Percentiles rank a stretch among this genome's conserved stretches.
phyloP scores from a whole-genome alignment of 2,797 vertebrate genomes.

The Darevskia mixta region DNA sequence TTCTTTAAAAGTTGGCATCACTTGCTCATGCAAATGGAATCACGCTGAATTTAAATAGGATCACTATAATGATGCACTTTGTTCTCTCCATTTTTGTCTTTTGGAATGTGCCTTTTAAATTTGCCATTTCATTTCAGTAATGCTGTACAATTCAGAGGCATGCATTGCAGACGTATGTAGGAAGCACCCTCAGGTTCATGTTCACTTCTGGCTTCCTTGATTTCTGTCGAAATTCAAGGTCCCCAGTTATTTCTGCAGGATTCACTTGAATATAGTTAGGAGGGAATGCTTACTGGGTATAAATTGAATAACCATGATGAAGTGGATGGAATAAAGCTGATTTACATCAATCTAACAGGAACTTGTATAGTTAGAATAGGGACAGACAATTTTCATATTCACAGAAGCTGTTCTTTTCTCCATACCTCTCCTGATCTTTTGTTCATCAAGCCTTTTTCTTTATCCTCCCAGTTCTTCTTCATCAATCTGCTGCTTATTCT shows the following conservation, averaged over 20 bases:
- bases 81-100: neutral
- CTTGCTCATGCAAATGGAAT: slow-evolving; percentile 31
- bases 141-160: slow-evolving; percentile 27
- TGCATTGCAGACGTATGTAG: slow-evolving; percentile 31
- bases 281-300: neutral
- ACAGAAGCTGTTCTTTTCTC: neutral
- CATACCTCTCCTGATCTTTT: neutral
- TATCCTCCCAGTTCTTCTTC: neutral
- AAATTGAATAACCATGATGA: neutral
- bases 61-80: slow-evolving; percentile 15
- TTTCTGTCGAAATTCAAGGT: neutral
- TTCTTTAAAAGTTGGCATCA: slow-evolving; percentile 29
- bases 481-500: slow-evolving; percentile 13
- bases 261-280: neutral
- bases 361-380: neutral
- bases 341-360: neutral
- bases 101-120: neutral
- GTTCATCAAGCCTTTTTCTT: slow-evolving; percentile 34
- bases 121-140: slow-evolving; percentile 11
- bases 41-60: slow-evolving; percentile 28
- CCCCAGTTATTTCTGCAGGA: neutral
- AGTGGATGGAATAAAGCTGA: neutral
- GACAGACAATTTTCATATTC: neutral
- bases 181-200: neutral
- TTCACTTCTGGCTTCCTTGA: neutral